Evolutionary conservation across 2,888 invertebrate species (phyloP).

Genomic region (Aphidoletes aphidimyza): DNA sequence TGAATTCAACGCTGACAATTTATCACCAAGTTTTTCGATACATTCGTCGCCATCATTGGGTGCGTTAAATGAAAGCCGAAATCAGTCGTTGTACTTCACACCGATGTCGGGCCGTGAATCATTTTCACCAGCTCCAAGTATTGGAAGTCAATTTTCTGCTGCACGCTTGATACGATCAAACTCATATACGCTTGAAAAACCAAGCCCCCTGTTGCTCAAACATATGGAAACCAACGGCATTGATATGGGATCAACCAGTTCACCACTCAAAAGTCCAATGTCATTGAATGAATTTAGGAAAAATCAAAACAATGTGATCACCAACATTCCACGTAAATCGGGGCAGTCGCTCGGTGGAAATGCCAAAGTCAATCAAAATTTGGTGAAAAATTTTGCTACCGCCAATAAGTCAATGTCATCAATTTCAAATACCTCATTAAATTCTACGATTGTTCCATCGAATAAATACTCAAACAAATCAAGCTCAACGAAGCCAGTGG

Average conservation of each 20-base stretch:
- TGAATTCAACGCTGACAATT: not conserved
- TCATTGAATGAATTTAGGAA: not conserved
- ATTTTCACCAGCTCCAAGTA: not conserved
- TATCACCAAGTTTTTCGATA: slow-evolving; percentile 4
- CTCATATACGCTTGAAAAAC: slow-evolving; percentile 81
- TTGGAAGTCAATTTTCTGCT: not conserved
- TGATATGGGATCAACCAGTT: not conserved
- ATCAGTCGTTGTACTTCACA: slow-evolving; percentile 24
- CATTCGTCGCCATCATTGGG: slow-evolving; percentile 48
- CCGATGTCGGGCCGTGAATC: slow-evolving; percentile 32
- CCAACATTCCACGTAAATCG: not conserved
- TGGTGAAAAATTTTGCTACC: not conserved
- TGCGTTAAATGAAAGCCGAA: slow-evolving; percentile 9
- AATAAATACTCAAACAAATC: not conserved
- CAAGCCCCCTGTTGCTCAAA: slow-evolving; percentile 77
- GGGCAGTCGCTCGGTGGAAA: not conserved
- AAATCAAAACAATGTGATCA: not conserved
- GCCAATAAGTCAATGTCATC: not conserved
- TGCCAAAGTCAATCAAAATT: not conserved
- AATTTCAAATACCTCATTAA: not conserved
- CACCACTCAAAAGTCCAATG: not conserved
- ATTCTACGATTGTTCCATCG: not conserved
- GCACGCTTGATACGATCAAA: slow-evolving; percentile 70
- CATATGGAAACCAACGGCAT: slow-evolving; percentile 55
- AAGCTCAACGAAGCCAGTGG: not conserved